Evolutionary conservation across 2,113 vertebrate genomes (phyloP).

Genomic region (Mastomys coucha): DNA sequence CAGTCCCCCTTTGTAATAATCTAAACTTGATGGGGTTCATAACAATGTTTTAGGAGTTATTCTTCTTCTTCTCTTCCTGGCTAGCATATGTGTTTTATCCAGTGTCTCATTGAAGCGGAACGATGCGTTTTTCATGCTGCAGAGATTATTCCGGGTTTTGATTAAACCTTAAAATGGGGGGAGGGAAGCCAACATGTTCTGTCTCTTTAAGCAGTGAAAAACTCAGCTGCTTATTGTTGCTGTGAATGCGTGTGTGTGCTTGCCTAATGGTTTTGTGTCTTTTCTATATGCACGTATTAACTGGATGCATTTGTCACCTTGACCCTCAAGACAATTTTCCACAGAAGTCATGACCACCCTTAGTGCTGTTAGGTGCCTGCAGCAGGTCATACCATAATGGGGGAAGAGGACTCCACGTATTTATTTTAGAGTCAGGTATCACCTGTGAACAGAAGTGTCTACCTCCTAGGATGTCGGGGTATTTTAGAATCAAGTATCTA

Average conservation of each 20-base stretch:
- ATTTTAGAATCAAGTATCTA: background rate
- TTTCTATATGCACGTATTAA: conserved; percentile 14
- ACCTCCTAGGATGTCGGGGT: background rate
- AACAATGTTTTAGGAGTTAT: background rate
- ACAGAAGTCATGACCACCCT: background rate
- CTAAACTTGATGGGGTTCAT: background rate
- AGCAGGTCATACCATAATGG: background rate
- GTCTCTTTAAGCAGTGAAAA: background rate
- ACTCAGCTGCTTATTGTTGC: background rate
- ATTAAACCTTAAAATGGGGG: background rate
- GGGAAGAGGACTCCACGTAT: background rate
- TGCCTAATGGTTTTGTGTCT: background rate
- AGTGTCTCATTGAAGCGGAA: background rate
- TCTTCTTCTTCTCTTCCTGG: conserved; percentile 26
- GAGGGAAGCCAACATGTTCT: background rate
- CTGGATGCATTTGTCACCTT: background rate
- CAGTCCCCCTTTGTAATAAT: background rate
- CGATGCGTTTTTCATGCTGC: background rate
- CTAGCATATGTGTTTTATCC: background rate
- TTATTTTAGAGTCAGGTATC: background rate
- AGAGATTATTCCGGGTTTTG: conserved; percentile 20
- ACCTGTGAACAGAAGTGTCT: background rate
- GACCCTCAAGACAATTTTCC: background rate
- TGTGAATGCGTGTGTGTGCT: background rate
- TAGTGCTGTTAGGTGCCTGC: background rate